Conservation (phyloP, 2,797 vertebrate genomes). For the Poeciliopsis paucimaculata region DNA sequence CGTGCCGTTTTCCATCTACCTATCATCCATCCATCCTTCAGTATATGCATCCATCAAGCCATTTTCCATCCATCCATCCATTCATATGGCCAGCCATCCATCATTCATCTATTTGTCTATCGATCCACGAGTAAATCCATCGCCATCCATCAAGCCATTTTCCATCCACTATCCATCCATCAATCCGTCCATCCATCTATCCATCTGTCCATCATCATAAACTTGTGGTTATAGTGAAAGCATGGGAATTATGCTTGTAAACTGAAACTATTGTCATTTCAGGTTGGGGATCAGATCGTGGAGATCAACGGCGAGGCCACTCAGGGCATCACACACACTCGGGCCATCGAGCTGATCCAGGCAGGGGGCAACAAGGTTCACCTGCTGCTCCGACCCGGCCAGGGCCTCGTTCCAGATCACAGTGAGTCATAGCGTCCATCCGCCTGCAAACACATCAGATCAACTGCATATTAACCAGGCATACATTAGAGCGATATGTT, state of each 20-base stretch:
- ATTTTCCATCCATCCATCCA: background rate
- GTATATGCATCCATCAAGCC: background rate
- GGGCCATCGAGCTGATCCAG: slow-evolving; percentile 98
- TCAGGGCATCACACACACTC: slow-evolving; percentile 96
- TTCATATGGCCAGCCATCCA: background rate
- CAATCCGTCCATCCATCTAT: background rate
- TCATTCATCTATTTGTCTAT: background rate
- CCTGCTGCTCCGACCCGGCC: slow-evolving; percentile 91
- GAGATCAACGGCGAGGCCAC: slow-evolving; percentile 98
- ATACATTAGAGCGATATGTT: slow-evolving; percentile 36
- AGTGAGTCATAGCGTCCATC: slow-evolving; percentile 79
- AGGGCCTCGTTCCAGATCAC: slow-evolving; percentile 93
- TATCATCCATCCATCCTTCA: background rate
- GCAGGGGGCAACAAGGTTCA: slow-evolving; percentile 93
- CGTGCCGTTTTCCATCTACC: background rate
- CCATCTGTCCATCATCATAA: background rate
- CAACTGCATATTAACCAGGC: slow-evolving; percentile 27
- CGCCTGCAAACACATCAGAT: slow-evolving; percentile 16
- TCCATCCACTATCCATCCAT: too few species aligned
- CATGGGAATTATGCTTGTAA: background rate
- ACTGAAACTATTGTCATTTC: slow-evolving; percentile 11
- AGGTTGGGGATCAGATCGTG: slow-evolving; percentile 99
- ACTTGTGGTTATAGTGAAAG: background rate
- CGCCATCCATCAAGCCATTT: too few species aligned
- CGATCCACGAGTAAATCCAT: background rate